phyloP scores from a whole-genome alignment of 2,797 vertebrate species.

The Champsocephalus gunnari region DNA sequence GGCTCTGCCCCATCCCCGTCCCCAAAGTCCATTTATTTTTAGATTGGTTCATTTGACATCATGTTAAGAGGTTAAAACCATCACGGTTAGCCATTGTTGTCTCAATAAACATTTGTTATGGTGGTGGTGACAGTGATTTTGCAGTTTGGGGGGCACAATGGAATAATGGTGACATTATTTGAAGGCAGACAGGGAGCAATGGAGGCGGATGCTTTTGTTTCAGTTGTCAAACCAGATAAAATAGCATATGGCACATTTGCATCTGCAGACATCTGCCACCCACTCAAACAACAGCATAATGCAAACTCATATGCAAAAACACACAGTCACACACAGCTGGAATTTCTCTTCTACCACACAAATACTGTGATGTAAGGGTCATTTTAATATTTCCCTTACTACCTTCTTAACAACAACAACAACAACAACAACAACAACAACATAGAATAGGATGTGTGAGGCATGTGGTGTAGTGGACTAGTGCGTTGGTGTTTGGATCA shows the following conservation, averaged over 20 bases:
- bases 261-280: conserved; percentile 34
- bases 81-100: conserved; percentile 13
- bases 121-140: conserved; percentile 32
- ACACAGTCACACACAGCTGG: conserved; percentile 7
- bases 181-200: conserved; percentile 32
- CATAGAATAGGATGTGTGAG: background rate
- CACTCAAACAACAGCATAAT: conserved; percentile 10
- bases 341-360: background rate
- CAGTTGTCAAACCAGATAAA: conserved; percentile 54
- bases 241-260: conserved; percentile 52
- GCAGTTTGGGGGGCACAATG: conserved; percentile 35
- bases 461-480: background rate
- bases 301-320: conserved; percentile 21
- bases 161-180: conserved; percentile 49
- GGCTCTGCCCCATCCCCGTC: conserved; percentile 2
- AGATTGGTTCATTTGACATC: conserved; percentile 37
- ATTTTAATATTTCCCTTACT: conserved; percentile 18
- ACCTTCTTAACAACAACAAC: background rate
- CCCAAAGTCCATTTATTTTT: conserved; percentile 41
- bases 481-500: too few relatives aligned
- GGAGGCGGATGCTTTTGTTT: conserved; percentile 46
- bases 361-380: background rate
- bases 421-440: background rate
- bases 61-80: background rate
- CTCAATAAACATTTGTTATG: conserved; percentile 45